phyloP scores from a whole-genome alignment of 2,888 invertebrate genomes.

The Ramazzottius varieornatus region DNA sequence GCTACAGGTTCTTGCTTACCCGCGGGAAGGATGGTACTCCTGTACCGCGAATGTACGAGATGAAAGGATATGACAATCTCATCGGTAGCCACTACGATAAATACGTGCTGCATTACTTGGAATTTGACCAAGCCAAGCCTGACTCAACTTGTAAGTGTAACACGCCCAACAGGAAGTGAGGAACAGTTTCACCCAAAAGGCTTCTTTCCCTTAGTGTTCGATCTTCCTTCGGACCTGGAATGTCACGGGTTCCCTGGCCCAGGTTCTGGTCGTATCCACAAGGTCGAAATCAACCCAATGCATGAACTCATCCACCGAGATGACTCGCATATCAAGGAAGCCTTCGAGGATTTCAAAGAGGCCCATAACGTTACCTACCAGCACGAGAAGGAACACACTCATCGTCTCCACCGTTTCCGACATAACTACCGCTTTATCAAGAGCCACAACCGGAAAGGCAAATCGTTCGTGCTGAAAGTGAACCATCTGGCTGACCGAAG shows the following conservation, averaged over 20 bases:
- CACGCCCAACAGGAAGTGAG: too few species aligned
- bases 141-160: not conserved
- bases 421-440: constrained; percentile 36
- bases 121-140: not conserved
- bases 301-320: constrained; percentile 50
- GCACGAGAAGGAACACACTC: constrained; percentile 36
- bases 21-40: constrained; percentile 21
- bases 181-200: too few species aligned
- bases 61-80: constrained; percentile 68
- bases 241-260: constrained; percentile 55
- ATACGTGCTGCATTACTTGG: constrained; percentile 57
- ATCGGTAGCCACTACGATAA: constrained; percentile 89
- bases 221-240: constrained; percentile 12
- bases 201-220: too few species aligned
- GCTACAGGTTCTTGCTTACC: not conserved
- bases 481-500: constrained; percentile 67
- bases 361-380: constrained; percentile 43
- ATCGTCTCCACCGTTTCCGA: constrained; percentile 23
- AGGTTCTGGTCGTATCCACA: constrained; percentile 33
- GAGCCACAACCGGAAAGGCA: constrained; percentile 47
- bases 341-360: constrained; percentile 45
- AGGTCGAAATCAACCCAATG: constrained; percentile 73
- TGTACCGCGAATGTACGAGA: constrained; percentile 49
- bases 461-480: constrained; percentile 43
- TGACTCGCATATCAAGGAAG: constrained; percentile 40